phyloP scores from a whole-genome alignment of 1,140 invertebrate genomes.

The Aphelenchoides besseyi region DNA sequence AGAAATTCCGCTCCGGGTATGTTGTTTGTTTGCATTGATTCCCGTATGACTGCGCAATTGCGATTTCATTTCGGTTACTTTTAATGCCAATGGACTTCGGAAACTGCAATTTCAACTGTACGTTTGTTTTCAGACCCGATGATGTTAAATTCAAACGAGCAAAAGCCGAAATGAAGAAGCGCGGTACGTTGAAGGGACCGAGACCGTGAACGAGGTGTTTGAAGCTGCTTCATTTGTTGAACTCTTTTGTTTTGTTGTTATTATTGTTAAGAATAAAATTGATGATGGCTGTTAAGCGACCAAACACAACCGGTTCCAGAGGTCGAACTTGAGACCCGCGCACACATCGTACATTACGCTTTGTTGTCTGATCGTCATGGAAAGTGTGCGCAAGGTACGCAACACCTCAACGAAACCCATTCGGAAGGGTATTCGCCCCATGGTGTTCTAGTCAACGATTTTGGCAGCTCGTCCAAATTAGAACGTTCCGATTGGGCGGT shows the following conservation, averaged over 20 bases:
- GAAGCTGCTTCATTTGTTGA: constrained; percentile 8
- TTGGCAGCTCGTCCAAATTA: too few relatives aligned
- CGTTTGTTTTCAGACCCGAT: constrained; percentile 41
- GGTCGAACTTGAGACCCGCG: too few relatives aligned
- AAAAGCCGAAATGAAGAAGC: constrained; percentile 38
- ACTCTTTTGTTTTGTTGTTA: constrained; percentile 31
- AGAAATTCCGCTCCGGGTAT: constrained; percentile 41
- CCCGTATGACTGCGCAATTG: neutral
- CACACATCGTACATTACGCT: too few relatives aligned
- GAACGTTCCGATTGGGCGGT: too few relatives aligned
- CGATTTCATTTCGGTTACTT: constrained; percentile 4
- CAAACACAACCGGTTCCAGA: neutral
- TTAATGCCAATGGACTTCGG: too few relatives aligned
- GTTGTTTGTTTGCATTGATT: constrained; percentile 18
- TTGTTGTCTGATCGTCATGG: too few relatives aligned
- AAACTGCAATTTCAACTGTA: too few relatives aligned
- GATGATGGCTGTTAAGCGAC: neutral
- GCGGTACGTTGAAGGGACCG: constrained; percentile 28
- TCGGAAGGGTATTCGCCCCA: too few relatives aligned
- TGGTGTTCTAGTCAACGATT: too few relatives aligned
- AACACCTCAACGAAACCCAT: too few relatives aligned
- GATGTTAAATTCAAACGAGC: constrained; percentile 52
- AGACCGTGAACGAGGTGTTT: neutral
- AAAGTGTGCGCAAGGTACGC: too few relatives aligned
- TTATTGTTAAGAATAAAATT: constrained; percentile 5